Conservation (phyloP, 2,797 vertebrate species). For the Prunella strophiata region DNA sequence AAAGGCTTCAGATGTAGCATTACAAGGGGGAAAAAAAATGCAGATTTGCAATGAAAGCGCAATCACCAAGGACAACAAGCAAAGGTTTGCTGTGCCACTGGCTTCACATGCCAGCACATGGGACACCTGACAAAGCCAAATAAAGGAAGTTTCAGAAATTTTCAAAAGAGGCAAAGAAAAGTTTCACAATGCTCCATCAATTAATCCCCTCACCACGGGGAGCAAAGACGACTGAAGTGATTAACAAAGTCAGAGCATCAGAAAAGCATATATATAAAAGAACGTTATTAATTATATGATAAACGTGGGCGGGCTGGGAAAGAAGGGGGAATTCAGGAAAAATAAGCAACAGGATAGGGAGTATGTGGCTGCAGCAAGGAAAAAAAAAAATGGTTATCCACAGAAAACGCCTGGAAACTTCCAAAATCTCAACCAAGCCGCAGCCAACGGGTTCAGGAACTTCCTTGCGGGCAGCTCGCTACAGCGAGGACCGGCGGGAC, state of each 20-base stretch:
- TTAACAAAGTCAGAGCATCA: neutral
- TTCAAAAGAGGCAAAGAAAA: neutral
- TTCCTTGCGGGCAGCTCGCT: neutral
- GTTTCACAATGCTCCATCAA: neutral
- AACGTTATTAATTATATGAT: neutral
- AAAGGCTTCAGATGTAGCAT: constrained; percentile 29
- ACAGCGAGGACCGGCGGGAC: neutral
- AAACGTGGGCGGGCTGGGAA: neutral
- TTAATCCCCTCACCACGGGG: neutral
- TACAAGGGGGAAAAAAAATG: neutral
- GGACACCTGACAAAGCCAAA: neutral
- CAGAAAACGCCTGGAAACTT: neutral
- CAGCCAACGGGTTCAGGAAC: neutral
- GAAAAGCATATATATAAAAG: neutral
- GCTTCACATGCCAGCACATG: neutral
- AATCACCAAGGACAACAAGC: neutral
- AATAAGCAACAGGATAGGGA: neutral
- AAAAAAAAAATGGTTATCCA: neutral
- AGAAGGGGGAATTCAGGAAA: neutral
- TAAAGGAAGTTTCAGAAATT: neutral
- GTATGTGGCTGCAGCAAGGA: neutral
- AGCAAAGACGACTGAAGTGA: neutral
- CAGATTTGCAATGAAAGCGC: neutral
- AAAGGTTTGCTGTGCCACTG: neutral
- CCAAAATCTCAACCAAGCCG: neutral